These are phyloP conservation scores for Avahi laniger DNA, from an alignment of 2,797 vertebrate genomes.

Conservation along the genomic window DNA sequence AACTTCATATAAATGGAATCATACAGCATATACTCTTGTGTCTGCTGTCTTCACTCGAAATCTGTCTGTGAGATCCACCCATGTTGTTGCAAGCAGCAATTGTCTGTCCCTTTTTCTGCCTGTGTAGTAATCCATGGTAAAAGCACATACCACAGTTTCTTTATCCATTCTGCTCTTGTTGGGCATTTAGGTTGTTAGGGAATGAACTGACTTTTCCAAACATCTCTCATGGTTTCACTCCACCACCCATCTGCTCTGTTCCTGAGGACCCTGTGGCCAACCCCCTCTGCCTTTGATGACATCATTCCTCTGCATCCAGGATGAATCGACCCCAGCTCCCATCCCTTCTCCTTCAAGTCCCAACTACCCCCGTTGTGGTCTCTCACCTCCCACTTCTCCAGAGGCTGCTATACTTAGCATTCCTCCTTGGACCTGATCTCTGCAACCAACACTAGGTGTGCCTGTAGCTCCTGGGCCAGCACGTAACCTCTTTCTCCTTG, in stretches of 20 bases:
- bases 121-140: fast-evolving
- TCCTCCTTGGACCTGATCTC: not conserved
- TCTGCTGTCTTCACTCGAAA: not conserved
- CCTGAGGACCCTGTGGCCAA: not conserved
- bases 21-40: fast-evolving
- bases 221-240: not conserved
- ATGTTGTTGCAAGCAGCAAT: fast-evolving
- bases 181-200: not conserved
- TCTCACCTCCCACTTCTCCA: too few species aligned
- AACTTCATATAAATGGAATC: not conserved
- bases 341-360: not conserved
- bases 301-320: not conserved
- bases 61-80: not conserved
- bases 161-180: not conserved
- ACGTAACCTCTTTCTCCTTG: not conserved
- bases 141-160: too few species aligned
- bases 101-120: not conserved
- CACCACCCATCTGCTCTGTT: not conserved
- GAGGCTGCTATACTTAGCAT: not conserved
- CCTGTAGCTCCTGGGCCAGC: fast-evolving
- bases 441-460: fast-evolving
- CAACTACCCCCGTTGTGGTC: fast-evolving
- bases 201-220: not conserved
- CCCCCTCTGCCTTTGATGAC: not conserved
- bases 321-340: fast-evolving